Base-by-base conservation (phyloP, 2,888 invertebrate genomes). In the Selenia dentaria region DNA sequence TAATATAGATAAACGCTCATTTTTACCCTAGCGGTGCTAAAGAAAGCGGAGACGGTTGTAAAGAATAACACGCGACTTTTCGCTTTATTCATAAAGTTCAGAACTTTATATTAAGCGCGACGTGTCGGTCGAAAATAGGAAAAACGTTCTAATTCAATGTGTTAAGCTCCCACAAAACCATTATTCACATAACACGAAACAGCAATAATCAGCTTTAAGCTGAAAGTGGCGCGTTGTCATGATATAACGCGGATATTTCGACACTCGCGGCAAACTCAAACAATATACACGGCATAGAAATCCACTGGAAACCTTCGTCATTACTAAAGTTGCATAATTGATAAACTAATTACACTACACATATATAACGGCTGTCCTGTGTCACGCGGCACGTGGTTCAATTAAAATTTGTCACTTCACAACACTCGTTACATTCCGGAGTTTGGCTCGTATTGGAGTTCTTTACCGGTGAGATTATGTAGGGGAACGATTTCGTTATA, bases 341-440 rank as follows among this genome's bases (percentile, higher is more conserved):
- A 74, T 73, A 67, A 70, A 68, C 71, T 75, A 76, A 79, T 79
- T 73, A 70, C 73, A 71, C 70, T 67, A 67, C 64, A 63, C 57
- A 46, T 36, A 34, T 35, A 44, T 33, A 35, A 41, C 33, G 33
- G 24, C 54, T 48, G 62, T 61, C 57, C 57, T 58, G 55, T 54
- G 64, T 56, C 34, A 39, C 51, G 52, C 49, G 53, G 59, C 68
- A 69, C 68, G 69, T 68, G 68, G 61, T 58, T 60, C 66, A 68
- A 64, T 63, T 56, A 66, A 70, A 66, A 31, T 40, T 33, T 28
- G 38, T 55, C 55, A 58, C 58, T 56, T 56, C 57, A 54, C 54
- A 57, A 53, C 46, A 46, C 57, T 54, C 44, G 39, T 36, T 35
- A 35, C 46, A 35, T 39, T 33, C 38, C 38, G 38, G 27, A 37